These are phyloP conservation scores for Gadopsis bispinosus DNA, from an alignment of 2,797 vertebrate genomes.

Conservation along the genomic window DNA sequence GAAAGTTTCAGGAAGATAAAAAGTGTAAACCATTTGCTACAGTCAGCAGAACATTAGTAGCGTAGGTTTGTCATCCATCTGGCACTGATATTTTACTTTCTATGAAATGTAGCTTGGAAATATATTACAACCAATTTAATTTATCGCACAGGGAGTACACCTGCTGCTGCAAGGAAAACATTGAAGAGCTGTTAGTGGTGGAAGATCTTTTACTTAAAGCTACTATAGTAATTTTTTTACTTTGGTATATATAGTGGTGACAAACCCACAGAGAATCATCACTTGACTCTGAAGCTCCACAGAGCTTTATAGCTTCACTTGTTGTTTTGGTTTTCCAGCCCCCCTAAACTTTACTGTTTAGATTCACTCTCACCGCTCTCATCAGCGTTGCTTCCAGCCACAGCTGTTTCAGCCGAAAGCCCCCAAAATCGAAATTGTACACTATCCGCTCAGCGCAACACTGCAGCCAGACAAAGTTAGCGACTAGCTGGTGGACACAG, in stretches of 20 bases:
- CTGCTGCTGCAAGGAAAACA: slow-evolving; percentile 8
- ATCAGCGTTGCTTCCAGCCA: not conserved
- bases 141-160: not conserved
- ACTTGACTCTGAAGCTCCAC: not conserved
- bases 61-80: slow-evolving; percentile 41
- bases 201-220: not conserved
- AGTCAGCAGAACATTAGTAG: slow-evolving; percentile 31
- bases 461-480: not conserved
- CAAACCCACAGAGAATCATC: not conserved
- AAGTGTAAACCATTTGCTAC: slow-evolving; percentile 6
- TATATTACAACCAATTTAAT: slow-evolving; percentile 2
- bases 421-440: not conserved
- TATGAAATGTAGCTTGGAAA: slow-evolving; percentile 3
- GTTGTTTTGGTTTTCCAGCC: not conserved
- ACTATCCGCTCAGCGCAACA: not conserved
- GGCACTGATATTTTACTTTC: slow-evolving; percentile 29
- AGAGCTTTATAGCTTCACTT: not conserved
- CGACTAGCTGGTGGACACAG: not conserved
- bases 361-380: slow-evolving; percentile 1
- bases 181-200: not conserved
- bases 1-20: slow-evolving; percentile 37
- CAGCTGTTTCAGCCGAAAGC: not conserved
- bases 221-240: not conserved
- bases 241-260: not conserved
- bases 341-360: not conserved